Base-by-base conservation (phyloP, 1,140 invertebrate genomes). In the Rhagoletis zephyria region DNA sequence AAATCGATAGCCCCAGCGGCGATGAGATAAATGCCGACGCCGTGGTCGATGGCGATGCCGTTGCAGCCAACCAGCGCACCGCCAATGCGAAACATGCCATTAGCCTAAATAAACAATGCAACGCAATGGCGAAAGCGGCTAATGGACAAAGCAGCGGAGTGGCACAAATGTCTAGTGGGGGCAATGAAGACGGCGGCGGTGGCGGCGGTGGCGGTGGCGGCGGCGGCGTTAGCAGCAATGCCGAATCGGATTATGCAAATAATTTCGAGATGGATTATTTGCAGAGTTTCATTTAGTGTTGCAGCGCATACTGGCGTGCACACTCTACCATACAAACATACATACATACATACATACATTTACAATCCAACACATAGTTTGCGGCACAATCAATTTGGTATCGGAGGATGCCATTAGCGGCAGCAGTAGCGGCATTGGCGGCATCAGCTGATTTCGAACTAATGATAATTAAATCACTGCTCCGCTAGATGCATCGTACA, bases 181-280 rank as follows among this genome's bases (percentile, higher is more conserved):
- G n/a, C 30, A 61, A 60, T 10, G 7, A 61, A 63, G 48, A 30
- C 48, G 14, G 6, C 63, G 48, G 0, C 14, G n/a, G 7, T 60
- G 65, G n/a, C n/a, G n/a, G n/a, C n/a, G n/a, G n/a, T n/a, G n/a
- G 45, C 12, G 70, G 40, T 60, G 61, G 67, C 19, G 42, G 51
- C 67, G 45, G 19, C 63, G 9, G 61, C 87, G 87, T 2, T 30
- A 40, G 51, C n/a, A 77, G 0, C 64, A 65, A 63, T 86, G 85
- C 40, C 74, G 86, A 56, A 45, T n/a, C 89, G 2, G 90, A 92
- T 85, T 89, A 92, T 64, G 90, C 89, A 14, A 90, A 89, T 65
- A 89, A 89, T 89, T 93, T 92, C 42, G 90, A 93, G 45, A 91
- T 91, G 90, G 88, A 91, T 87, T 90, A 92, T 88, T 91, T 91